A percentile compares a stretch with the other conserved stretches of the same genome.
These are phyloP conservation scores for Yponomeuta evonymella DNA, from an alignment of 2,888 invertebrate species.

Conservation along the genomic window DNA sequence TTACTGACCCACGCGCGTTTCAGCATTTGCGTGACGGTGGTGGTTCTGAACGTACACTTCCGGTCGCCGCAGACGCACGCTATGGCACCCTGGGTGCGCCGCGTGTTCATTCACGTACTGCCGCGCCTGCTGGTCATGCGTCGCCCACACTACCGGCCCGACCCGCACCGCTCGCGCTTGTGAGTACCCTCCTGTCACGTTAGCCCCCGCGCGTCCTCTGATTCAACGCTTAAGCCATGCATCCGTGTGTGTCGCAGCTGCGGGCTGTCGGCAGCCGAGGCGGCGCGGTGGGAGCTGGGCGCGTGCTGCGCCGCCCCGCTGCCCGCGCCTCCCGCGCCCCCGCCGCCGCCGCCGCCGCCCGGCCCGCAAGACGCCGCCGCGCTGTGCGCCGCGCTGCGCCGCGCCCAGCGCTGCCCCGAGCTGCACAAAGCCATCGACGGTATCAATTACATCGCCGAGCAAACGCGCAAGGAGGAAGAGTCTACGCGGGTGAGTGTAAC, in stretches of 20 bases:
- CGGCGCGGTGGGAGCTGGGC: slow-evolving; percentile 28
- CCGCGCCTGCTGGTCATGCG: slow-evolving; percentile 96
- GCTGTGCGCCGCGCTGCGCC: slow-evolving; percentile 79
- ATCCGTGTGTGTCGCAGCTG: no score
- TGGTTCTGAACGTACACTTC: slow-evolving; percentile 98
- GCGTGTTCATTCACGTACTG: slow-evolving; percentile 96
- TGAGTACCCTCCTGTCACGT: slow-evolving; percentile 51
- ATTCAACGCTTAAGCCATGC: no score
- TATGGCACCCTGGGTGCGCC: slow-evolving; percentile 97
- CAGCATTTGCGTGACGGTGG: slow-evolving; percentile 95
- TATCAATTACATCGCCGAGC: slow-evolving; percentile 93
- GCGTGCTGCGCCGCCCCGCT: slow-evolving; percentile 25
- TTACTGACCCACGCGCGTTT: slow-evolving; percentile 23
- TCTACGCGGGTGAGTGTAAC: slow-evolving; percentile 70
- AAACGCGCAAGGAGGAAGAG: slow-evolving; percentile 90
- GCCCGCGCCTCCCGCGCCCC: slow-evolving; percentile 66
- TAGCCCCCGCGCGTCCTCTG: no score
- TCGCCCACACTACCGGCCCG: slow-evolving; percentile 82
- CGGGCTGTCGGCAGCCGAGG: slow-evolving; percentile 38
- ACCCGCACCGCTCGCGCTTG: slow-evolving; percentile 77
- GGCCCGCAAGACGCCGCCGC: slow-evolving; percentile 65
- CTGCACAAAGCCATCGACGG: slow-evolving; percentile 95
- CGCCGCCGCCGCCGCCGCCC: slow-evolving; percentile 67
- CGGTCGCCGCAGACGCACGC: slow-evolving; percentile 98
- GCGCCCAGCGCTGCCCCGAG: slow-evolving; percentile 94